These are phyloP conservation scores for Lasioglossum malachurum DNA, from an alignment of 2,888 invertebrate genomes.

Conservation along the genomic window DNA sequence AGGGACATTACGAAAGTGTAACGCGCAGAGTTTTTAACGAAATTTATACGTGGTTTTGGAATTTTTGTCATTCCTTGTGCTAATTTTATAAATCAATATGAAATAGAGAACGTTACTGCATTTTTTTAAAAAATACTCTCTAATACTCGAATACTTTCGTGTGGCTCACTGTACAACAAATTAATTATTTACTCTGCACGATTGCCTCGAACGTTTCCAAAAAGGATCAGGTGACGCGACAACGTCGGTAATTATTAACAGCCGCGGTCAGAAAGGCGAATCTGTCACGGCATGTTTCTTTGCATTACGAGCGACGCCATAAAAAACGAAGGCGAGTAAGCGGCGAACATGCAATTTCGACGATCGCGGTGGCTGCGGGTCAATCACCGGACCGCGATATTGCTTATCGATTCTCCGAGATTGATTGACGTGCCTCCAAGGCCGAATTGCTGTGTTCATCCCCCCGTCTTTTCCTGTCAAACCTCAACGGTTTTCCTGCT, in stretches of 20 bases:
- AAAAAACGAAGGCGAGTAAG: conserved; percentile 55
- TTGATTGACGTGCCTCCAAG: conserved; percentile 72
- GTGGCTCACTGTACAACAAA: neutral
- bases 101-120: no score
- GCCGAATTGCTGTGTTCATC: conserved; percentile 41
- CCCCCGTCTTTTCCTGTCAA: conserved; percentile 54
- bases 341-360: conserved; percentile 66
- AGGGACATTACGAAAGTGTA: no score
- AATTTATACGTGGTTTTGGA: no score
- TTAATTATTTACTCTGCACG: neutral
- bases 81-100: no score
- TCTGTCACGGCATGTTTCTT: conserved; percentile 12
- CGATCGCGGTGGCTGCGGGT: conserved; percentile 67
- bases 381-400: conserved; percentile 75
- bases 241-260: conserved; percentile 19
- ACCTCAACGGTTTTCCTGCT: conserved; percentile 34
- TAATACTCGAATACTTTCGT: no score
- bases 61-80: no score
- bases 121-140: no score
- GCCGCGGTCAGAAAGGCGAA: neutral
- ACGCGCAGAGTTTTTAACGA: no score
- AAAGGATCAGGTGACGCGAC: neutral
- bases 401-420: conserved; percentile 77
- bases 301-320: conserved; percentile 23
- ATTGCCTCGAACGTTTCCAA: no score